Conservation (phyloP, 2,113 vertebrate genomes). For the Rutilus rutilus region DNA sequence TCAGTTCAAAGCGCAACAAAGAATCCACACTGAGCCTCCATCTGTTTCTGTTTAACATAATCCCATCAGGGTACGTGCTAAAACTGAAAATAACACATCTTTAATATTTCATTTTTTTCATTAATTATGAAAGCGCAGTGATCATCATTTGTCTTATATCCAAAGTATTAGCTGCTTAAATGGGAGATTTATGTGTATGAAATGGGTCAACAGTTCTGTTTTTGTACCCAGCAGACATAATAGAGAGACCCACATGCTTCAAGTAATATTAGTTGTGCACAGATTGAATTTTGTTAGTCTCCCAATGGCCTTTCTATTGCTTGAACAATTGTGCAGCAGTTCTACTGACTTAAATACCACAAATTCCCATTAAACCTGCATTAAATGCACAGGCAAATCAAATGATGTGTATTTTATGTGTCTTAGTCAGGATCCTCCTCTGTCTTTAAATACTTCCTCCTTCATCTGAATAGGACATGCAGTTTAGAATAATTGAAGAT, state of each 20-base stretch:
- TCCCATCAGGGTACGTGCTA: constrained; percentile 1
- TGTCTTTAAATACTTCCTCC: constrained; percentile 1
- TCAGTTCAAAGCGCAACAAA: constrained; percentile 15
- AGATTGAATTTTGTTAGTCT: background rate
- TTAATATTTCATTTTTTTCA: constrained; percentile 26
- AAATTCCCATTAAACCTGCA: constrained; percentile 11
- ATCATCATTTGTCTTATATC: constrained; percentile 35
- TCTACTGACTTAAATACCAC: background rate
- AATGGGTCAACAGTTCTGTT: background rate
- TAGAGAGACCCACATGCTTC: background rate
- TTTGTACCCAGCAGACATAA: background rate
- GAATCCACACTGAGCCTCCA: constrained; percentile 29
- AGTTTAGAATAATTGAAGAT: constrained; percentile 32
- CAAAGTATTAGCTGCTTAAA: background rate
- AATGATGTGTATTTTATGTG: background rate
- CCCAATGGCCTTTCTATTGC: background rate
- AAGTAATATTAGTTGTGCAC: background rate
- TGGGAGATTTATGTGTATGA: background rate
- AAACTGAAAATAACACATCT: constrained; percentile 41
- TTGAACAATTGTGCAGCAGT: constrained; percentile 7
- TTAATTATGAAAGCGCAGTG: constrained; percentile 25
- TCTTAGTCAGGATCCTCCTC: background rate
- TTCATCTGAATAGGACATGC: constrained; percentile 20
- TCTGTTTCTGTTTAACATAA: constrained; percentile 38
- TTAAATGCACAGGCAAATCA: background rate